phyloP scores from a whole-genome alignment of 2,113 vertebrate genomes.

The Phaethornis superciliosus region DNA sequence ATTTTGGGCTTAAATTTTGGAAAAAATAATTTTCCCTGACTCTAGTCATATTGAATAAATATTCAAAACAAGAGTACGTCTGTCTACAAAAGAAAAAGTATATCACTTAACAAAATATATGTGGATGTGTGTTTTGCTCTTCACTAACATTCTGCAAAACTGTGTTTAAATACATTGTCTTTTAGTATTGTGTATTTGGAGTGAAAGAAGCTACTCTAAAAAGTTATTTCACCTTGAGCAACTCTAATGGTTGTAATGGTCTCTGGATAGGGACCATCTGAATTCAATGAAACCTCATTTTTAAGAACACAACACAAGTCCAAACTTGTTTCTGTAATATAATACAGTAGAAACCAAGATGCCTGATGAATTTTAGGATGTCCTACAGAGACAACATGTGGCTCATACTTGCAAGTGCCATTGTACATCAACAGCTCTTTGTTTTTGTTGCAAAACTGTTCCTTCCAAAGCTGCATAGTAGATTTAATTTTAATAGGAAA shows the following conservation, averaged over 20 bases:
- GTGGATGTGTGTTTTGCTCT: neutral
- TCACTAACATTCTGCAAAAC: neutral
- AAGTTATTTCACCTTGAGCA: neutral
- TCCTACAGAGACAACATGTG: constrained; percentile 11
- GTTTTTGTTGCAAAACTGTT: neutral
- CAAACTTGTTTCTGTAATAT: neutral
- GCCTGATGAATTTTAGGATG: neutral
- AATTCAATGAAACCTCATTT: neutral
- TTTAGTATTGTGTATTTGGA: neutral
- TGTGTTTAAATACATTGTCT: neutral
- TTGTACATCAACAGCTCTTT: neutral
- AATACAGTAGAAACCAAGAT: neutral
- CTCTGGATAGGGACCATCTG: neutral
- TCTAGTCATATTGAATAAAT: neutral
- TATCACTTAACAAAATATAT: neutral
- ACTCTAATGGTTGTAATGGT: neutral
- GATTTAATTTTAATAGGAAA: constrained; percentile 23
- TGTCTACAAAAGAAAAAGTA: neutral
- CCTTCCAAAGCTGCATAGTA: neutral
- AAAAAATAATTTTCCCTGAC: neutral
- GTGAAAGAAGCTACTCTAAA: neutral
- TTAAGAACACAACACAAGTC: neutral
- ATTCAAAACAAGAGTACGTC: neutral
- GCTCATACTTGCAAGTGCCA: neutral
- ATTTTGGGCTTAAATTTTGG: neutral